Evolutionary conservation across 2,888 invertebrate genomes (phyloP).

Genomic region (Lordiphosa fenestrarum): DNA sequence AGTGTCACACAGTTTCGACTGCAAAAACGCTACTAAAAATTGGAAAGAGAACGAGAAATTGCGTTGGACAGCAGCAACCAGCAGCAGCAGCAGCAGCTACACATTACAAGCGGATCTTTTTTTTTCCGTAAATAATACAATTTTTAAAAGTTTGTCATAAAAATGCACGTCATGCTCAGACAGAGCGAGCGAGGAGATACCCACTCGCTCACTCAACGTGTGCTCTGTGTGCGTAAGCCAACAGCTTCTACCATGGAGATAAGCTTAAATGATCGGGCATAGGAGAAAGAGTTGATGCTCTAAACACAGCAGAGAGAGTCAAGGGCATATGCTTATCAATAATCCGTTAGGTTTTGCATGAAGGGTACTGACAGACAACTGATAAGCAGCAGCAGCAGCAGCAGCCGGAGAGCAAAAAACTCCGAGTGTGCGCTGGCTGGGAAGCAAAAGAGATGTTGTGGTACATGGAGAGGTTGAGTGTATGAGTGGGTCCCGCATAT

Average conservation of each 20-base stretch:
- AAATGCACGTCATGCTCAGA: constrained; percentile 59
- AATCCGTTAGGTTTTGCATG: neutral
- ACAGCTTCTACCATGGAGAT: constrained; percentile 13
- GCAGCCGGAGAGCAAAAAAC: neutral
- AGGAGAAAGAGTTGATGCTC: constrained; percentile 9
- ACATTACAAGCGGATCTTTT: constrained; percentile 41
- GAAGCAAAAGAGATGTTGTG: neutral
- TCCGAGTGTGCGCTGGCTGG: neutral
- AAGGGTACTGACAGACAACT: constrained; percentile 1
- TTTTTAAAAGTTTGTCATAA: constrained; percentile 49
- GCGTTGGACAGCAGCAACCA: constrained; percentile 29
- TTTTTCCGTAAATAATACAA: constrained; percentile 28
- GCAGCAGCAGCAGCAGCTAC: constrained; percentile 17
- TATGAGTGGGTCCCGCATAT: constrained; percentile 7
- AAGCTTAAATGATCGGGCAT: constrained; percentile 8
- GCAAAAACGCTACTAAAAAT: constrained; percentile 49
- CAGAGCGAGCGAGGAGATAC: constrained; percentile 3
- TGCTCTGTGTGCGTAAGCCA: constrained; percentile 10
- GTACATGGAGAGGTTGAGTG: neutral
- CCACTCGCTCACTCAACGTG: neutral
- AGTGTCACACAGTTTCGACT: constrained; percentile 55
- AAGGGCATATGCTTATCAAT: constrained; percentile 10
- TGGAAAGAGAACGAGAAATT: constrained; percentile 6
- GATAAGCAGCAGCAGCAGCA: constrained; percentile 9
- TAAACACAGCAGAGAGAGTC: neutral